These are phyloP conservation scores for Semibalanus balanoides DNA, from an alignment of 1,140 invertebrate species.

Conservation along the genomic window DNA sequence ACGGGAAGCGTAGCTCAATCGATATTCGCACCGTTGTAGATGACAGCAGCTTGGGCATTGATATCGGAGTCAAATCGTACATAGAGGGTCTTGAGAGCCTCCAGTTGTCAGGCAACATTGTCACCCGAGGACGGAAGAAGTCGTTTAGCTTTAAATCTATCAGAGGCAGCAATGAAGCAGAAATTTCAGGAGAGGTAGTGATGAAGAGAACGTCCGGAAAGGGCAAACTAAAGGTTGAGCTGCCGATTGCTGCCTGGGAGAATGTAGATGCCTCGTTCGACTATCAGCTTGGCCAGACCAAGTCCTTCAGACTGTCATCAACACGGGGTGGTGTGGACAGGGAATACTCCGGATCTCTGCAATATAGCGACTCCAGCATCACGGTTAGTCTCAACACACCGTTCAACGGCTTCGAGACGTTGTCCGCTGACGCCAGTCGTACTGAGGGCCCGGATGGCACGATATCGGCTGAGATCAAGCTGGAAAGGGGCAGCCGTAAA, in stretches of 20 bases:
- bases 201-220: neutral
- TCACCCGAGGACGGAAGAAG: neutral
- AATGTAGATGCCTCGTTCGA: neutral
- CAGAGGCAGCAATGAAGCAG: neutral
- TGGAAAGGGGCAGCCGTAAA: neutral
- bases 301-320: neutral
- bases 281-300: neutral
- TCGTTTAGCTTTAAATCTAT: neutral
- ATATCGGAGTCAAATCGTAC: neutral
- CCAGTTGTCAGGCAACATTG: neutral
- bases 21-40: neutral
- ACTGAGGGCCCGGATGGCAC: neutral
- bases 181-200: neutral
- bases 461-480: neutral
- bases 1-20: neutral
- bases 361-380: neutral
- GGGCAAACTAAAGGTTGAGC: neutral
- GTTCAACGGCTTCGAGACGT: neutral
- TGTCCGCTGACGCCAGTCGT: neutral
- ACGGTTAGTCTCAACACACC: neutral
- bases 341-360: neutral
- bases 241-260: neutral
- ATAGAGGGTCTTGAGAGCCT: neutral
- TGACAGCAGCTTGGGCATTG: neutral
- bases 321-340: neutral